Conservation (phyloP, 2,888 invertebrate genomes). For the Pseudoips prasinana region DNA sequence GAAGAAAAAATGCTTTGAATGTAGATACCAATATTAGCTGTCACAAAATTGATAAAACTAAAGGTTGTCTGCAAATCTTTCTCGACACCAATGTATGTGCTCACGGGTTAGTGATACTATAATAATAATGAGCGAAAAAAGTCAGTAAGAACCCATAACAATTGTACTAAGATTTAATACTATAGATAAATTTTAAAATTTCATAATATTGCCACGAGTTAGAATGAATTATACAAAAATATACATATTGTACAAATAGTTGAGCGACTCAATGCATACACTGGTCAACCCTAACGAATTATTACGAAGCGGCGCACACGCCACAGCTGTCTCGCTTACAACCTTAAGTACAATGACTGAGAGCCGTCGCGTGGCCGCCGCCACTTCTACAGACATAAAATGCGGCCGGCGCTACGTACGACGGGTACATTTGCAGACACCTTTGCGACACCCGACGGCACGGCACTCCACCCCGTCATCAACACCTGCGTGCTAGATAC, state of each 20-base stretch:
- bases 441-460: slow-evolving; percentile 15
- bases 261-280: slow-evolving; percentile 64
- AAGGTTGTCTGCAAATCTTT: background rate
- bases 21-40: no score
- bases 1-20: no score
- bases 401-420: background rate
- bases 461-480: no score
- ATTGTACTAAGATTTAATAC: slow-evolving; percentile 73
- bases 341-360: no score
- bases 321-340: no score
- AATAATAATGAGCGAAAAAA: slow-evolving; percentile 8
- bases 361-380: slow-evolving; percentile 6
- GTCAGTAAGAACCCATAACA: slow-evolving; percentile 41
- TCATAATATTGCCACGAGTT: slow-evolving; percentile 76
- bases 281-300: slow-evolving; percentile 51
- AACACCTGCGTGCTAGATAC: no score
- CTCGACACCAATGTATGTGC: slow-evolving; percentile 3
- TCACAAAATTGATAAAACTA: no score
- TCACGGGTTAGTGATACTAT: slow-evolving; percentile 11
- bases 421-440: slow-evolving; percentile 3
- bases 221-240: slow-evolving; percentile 79
- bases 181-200: slow-evolving; percentile 70
- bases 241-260: slow-evolving; percentile 79
- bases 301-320: slow-evolving; percentile 15
- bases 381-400: background rate